A percentile compares a stretch with the other conserved stretches of the same genome.
Conservation (phyloP, 2,113 vertebrate genomes). For the Gavia stellata region DNA sequence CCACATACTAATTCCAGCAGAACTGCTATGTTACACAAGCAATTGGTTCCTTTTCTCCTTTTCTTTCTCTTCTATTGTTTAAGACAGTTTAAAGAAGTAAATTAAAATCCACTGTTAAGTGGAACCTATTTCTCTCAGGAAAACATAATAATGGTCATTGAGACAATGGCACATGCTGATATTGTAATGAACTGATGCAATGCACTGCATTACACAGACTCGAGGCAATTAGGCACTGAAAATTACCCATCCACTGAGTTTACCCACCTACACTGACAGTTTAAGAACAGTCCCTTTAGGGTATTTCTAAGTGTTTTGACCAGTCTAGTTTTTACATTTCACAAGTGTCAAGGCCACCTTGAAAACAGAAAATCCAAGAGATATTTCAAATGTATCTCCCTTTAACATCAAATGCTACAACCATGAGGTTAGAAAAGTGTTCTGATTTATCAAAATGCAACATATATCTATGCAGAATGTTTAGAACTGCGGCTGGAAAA, state of each 20-base stretch:
- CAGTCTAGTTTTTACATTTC: not conserved
- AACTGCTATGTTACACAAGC: not conserved
- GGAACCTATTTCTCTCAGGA: not conserved
- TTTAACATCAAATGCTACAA: not conserved
- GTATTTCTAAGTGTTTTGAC: not conserved
- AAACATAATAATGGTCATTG: slow-evolving; percentile 10
- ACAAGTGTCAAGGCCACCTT: not conserved
- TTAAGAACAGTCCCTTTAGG: not conserved
- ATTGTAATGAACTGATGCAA: not conserved
- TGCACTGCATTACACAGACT: not conserved
- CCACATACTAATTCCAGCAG: slow-evolving; percentile 24
- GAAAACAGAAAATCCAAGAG: not conserved
- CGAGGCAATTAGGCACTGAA: not conserved
- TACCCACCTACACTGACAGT: not conserved
- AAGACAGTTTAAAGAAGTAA: not conserved
- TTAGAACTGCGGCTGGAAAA: not conserved
- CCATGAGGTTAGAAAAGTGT: not conserved
- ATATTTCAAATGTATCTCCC: not conserved
- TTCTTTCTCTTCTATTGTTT: not conserved
- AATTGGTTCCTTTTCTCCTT: not conserved
- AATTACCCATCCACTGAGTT: not conserved
- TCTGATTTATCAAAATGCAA: not conserved
- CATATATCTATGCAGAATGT: not conserved
- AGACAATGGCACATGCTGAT: not conserved
- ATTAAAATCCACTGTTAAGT: not conserved